phyloP scores from a whole-genome alignment of 1,140 invertebrate species.

The Campodea augens region DNA sequence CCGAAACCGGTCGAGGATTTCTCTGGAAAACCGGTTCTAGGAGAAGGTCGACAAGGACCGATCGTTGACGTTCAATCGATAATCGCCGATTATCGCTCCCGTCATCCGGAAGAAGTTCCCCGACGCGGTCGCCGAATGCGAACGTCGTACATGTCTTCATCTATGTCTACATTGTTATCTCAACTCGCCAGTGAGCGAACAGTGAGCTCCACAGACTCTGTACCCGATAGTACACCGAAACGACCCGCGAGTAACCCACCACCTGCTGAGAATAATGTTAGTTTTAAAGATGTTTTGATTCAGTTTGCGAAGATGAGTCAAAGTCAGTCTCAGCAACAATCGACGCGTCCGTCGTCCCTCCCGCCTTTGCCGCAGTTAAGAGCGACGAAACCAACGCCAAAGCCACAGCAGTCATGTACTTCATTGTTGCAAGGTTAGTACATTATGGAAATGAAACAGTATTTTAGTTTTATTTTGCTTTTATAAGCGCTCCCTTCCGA shows the following conservation, averaged over 20 bases:
- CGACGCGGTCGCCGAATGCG: slow-evolving; percentile 35
- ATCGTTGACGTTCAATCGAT: slow-evolving; percentile 61
- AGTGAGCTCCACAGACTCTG: slow-evolving; percentile 8
- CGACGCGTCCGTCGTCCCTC: neutral
- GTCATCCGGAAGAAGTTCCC: slow-evolving; percentile 46
- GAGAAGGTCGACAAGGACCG: slow-evolving; percentile 46
- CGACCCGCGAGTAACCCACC: neutral
- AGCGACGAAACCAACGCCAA: neutral
- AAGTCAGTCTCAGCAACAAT: slow-evolving; percentile 13
- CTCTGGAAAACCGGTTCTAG: slow-evolving; percentile 24
- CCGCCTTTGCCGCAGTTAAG: neutral
- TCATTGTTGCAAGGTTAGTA: too few relatives aligned
- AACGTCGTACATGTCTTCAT: slow-evolving; percentile 7
- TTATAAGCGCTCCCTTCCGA: too few relatives aligned
- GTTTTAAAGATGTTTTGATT: slow-evolving; percentile 39
- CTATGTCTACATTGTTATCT: slow-evolving; percentile 23
- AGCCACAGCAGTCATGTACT: too few relatives aligned
- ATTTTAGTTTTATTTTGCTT: too few relatives aligned
- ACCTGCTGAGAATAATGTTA: slow-evolving; percentile 10
- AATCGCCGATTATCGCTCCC: slow-evolving; percentile 57
- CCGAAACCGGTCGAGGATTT: slow-evolving; percentile 17
- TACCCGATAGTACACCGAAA: slow-evolving; percentile 10
- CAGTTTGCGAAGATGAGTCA: slow-evolving; percentile 46
- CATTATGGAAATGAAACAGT: too few relatives aligned
- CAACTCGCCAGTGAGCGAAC: slow-evolving; percentile 16